Evolutionary conservation across 2,888 invertebrate species (phyloP), one percentile per base, ranked within the genome.

Genomic region (Oscheius sp.): DNA sequence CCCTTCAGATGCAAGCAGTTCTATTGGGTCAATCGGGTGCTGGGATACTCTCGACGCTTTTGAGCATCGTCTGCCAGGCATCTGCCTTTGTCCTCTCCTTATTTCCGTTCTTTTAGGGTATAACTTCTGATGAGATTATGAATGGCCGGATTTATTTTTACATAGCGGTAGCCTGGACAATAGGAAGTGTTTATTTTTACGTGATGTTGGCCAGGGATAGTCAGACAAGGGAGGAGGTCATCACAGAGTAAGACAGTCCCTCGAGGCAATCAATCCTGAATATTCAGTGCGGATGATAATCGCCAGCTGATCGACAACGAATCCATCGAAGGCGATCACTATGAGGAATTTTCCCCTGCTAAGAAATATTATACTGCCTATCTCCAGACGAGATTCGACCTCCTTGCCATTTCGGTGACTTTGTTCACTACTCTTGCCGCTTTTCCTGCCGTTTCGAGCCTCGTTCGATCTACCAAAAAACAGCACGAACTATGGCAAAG

Each of bases 11-110:
- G 25, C 76, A 79, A 74, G 75, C 77, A 0, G 81, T 83, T 5
- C 78, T 83, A 76, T 43, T 83, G n/a, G 83, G 81, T 2, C 82
- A 82, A 66, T 72, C 80, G 21, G 63, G 74, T 12, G 75, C 82
- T 7, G 83, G 83, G n/a, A 78, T 83, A 12, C 29, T 75, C 7
- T 76, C 81, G 0, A 73, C 79, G 1, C 16, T 69, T 12, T 69
- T 77, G 16, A 74, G 73, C 29, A 73, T 77, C 18, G 21, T 66
- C 21, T 75, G 75, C 35, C 77, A 77, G 66, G 74, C 56, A 64
- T 9, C 41, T 3, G 12, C 12, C 9, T 21, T n/a, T n/a, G n/a
- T n/a, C n/a, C n/a, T n/a, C n/a, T n/a, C 18, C 18, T 18, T 46
- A 25, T n/a, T 53, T 6, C 49, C 49, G 9, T 43, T 43, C 55